Evolutionary conservation across 2,888 invertebrate genomes (phyloP).

Genomic region (Cheiracanthium punctorium): DNA sequence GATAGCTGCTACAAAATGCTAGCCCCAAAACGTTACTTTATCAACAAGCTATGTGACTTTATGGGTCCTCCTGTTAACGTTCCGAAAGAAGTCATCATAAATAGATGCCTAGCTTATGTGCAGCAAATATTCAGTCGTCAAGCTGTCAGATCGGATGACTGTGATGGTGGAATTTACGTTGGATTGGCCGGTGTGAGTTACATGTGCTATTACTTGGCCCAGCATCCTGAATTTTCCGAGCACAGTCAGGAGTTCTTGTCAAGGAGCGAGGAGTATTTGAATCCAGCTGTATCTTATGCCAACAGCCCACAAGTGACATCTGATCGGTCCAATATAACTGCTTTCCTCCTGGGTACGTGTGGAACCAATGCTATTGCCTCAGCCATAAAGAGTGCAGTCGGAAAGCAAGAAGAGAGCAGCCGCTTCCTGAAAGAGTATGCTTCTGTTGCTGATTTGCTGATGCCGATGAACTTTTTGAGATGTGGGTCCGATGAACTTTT

Average conservation of each 20-base stretch:
- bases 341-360: conserved; percentile 87
- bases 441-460: conserved; percentile 77
- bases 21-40: conserved; percentile 48
- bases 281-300: conserved; percentile 80
- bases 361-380: conserved; percentile 85
- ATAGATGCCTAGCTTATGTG: conserved; percentile 17
- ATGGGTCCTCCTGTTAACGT: conserved; percentile 18
- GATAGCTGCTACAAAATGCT: conserved; percentile 19
- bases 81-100: conserved; percentile 21
- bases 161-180: conserved; percentile 83
- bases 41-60: conserved; percentile 52
- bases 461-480: conserved; percentile 76
- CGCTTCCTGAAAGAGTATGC: conserved; percentile 77
- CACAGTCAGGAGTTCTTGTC: conserved; percentile 78
- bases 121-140: conserved; percentile 38
- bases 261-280: conserved; percentile 81
- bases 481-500: conserved; percentile 86
- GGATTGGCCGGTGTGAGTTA: conserved; percentile 84
- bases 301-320: conserved; percentile 75
- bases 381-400: conserved; percentile 76
- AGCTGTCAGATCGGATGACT: conserved; percentile 44
- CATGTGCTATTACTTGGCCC: conserved; percentile 84
- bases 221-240: conserved; percentile 77
- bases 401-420: conserved; percentile 76
- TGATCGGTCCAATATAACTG: conserved; percentile 80